phyloP scores from a whole-genome alignment of 2,888 invertebrate genomes.

The Thalpophila matura region DNA sequence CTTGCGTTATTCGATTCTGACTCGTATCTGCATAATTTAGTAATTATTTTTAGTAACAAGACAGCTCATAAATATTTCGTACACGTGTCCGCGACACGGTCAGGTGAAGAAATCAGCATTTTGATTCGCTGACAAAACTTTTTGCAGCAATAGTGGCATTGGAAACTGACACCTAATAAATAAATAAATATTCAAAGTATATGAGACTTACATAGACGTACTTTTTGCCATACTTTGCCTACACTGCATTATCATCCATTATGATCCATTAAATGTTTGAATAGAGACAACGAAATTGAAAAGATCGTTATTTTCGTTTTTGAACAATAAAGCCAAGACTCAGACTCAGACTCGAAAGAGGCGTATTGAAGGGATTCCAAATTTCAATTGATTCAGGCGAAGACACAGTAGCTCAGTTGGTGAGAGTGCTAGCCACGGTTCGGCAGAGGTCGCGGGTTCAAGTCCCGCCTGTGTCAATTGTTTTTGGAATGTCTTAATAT shows the following conservation, averaged over 20 bases:
- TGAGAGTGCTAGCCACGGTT: no score
- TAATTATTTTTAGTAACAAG: slow-evolving; percentile 56
- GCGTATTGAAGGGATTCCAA: no score
- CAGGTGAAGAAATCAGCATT: slow-evolving; percentile 34
- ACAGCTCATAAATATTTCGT: slow-evolving; percentile 54
- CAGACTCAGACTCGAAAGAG: no score
- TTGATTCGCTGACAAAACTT: slow-evolving; percentile 22
- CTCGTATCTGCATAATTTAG: slow-evolving; percentile 50
- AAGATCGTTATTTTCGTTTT: not conserved
- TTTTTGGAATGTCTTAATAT: no score
- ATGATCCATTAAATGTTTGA: no score
- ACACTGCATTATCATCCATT: not conserved
- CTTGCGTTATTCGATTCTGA: slow-evolving; percentile 32
- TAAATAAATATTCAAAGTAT: slow-evolving; percentile 9
- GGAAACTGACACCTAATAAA: not conserved
- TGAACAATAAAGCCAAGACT: slow-evolving; percentile 5
- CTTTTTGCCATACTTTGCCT: not conserved
- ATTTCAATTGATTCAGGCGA: no score
- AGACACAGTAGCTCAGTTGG: no score
- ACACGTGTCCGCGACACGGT: slow-evolving; percentile 37
- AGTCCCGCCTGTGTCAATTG: no score
- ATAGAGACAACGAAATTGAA: not conserved
- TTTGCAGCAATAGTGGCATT: slow-evolving; percentile 18
- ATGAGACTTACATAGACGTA: not conserved
- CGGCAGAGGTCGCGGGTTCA: no score